These are phyloP conservation scores for Leptura quadrifasciata DNA, from an alignment of 2,888 invertebrate genomes.

Conservation along the genomic window DNA sequence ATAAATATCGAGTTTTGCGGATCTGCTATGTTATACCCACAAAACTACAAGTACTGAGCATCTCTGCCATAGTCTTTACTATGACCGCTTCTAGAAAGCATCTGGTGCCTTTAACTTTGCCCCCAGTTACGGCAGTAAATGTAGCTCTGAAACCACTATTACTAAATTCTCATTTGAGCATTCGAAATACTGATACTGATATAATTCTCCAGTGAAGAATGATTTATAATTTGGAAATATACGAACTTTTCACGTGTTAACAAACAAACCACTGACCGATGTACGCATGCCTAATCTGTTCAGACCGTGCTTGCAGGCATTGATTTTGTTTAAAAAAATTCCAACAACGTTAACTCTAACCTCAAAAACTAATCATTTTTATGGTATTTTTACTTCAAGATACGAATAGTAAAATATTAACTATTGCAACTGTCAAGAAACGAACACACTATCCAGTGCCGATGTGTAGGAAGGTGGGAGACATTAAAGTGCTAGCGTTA, in stretches of 20 bases:
- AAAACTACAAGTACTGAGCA: constrained; percentile 58
- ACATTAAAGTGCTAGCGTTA: constrained; percentile 91
- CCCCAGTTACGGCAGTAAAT: constrained; percentile 74
- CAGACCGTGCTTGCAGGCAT: too few species aligned
- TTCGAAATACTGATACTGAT: constrained; percentile 85
- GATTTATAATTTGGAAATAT: constrained; percentile 78
- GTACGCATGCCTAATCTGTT: too few species aligned
- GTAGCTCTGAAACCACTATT: constrained; percentile 82
- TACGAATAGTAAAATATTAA: too few species aligned
- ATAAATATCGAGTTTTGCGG: too few species aligned
- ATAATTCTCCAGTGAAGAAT: constrained; percentile 96
- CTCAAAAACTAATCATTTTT: too few species aligned
- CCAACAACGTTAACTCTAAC: too few species aligned
- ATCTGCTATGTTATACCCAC: constrained; percentile 62
- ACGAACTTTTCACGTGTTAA: constrained; percentile 92
- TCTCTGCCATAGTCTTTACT: constrained; percentile 59
- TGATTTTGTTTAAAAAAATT: too few species aligned
- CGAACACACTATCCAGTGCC: constrained; percentile 80
- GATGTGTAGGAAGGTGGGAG: constrained; percentile 95
- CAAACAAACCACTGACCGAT: too few species aligned
- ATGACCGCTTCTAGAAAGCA: constrained; percentile 72
- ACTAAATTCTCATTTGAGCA: constrained; percentile 88
- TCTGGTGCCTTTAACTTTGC: constrained; percentile 81
- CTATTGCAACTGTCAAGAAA: too few species aligned
- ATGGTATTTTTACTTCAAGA: too few species aligned